Base-by-base conservation (phyloP, 2,113 vertebrate species). In the Cinclus cinclus region DNA sequence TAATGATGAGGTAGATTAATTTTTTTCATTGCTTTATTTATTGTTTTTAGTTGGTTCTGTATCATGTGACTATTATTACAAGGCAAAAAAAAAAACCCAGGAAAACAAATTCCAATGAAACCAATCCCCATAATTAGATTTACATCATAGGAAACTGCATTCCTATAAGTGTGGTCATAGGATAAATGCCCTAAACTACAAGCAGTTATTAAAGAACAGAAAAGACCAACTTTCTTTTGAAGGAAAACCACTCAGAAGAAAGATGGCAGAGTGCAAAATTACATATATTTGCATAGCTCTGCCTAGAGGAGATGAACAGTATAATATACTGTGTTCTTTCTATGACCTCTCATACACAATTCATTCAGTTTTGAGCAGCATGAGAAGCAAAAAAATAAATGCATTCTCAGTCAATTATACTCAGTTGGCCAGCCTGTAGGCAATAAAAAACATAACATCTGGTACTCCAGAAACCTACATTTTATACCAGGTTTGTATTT, bases 261-360 rank as follows among this genome's bases (percentile, higher is more conserved):
- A 87, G 63, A 92, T 12, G 35, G 28, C 25, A 73, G 24, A 77
- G 41, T 73, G 28, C 31, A 71, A 68, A 81, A 19, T 82, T 83
- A 75, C 6, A 83, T 58, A 33, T 71, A 92, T 95, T 95, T 91
- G 78, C 78, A 85, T 88, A 92, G 63, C 30, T 82, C 77, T 69
- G 75, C 68, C 87, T 86, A 77, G 50, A 95, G 60, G 64, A 94
- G 59, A 95, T 77, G 53, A 85, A 91, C 16, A 76, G 39, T 22
- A 47, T 67, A 77, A 96, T 35, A 33, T 55, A 77, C 27, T 62
- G 20, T 46, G 63, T 37, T 85, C 78, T 73, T 89, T 85, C 53
- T 56, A 13, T 77, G 84, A 94, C 91, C 87, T 92, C 87, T 87
- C 37, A 42, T 25, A 84, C 0, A 14, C 35, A 79, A 53, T 77